Base-by-base conservation (phyloP, 2,888 invertebrate species). In the Agonopterix arenella region DNA sequence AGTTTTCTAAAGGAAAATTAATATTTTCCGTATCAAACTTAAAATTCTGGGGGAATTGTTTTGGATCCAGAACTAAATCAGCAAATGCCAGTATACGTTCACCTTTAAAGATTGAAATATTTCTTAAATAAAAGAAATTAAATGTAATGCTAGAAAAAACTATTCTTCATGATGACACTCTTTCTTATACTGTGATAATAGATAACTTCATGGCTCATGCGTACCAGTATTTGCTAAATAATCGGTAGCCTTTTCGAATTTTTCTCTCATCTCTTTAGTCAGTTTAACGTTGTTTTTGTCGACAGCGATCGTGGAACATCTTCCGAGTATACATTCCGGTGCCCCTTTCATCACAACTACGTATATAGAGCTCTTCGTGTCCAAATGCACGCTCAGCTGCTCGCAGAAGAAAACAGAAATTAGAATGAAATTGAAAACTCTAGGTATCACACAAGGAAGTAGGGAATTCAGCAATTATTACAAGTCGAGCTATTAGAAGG, bases 301-400 rank as follows among this genome's bases (percentile, higher is more conserved):
- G 58, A 94, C 93, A 11, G 61, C 93, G 59, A 98, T 94, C 37
- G 95, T 95, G 28, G 92, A 89, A 81, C 96, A 96, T 53, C 95
- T 92, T 68, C 95, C 94, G 52, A 98, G 82, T 61, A 99, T 96
- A 60, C 96, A 91, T 86, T 99, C 99, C 1, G 99, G 97, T 53
- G 98, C 98, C 48, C 98, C 98, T 93, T 98, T 98, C 97, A 98
- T 98, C 47, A 94, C 96, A 72, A 95, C 90, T 54, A 97, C 79
- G 76, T 95, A 94, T 57, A 94, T 91, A 9, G 94, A 94, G 70
- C 94, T 93, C 61, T 92, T 92, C 11, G 93, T 90, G 71, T 97
- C 96, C 67, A 97, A 66, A 95, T 92, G 62, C 94, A 98, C 84
- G 94, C 95, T 85, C 11, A 80, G 70, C 88, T 86, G 60, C 41